These are phyloP conservation scores for Zaprionus taronus DNA, from an alignment of 1,140 invertebrate species.

Conservation along the genomic window DNA sequence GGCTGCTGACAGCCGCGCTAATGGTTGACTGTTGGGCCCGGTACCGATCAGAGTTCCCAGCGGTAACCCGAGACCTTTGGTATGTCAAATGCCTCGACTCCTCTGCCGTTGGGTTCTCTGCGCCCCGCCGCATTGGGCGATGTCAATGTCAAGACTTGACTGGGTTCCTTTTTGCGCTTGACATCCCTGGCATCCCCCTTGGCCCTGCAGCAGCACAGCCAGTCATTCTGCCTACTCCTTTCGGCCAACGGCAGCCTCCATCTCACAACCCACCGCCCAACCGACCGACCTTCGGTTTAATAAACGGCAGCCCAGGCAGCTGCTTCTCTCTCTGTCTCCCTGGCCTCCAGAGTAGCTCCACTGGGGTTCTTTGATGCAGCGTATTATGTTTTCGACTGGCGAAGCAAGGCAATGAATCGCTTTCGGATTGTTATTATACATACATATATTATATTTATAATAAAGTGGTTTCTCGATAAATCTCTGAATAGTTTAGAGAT, in stretches of 20 bases:
- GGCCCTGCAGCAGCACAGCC: not conserved
- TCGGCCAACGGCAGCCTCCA: constrained; percentile 15
- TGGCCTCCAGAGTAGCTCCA: not conserved
- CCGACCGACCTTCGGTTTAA: constrained; percentile 13
- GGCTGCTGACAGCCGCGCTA: constrained; percentile 61
- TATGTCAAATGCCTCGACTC: constrained; percentile 54
- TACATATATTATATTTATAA: not conserved
- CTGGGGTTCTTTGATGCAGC: not conserved
- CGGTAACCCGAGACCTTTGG: constrained; percentile 70
- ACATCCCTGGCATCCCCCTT: constrained; percentile 37
- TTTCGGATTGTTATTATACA: not conserved
- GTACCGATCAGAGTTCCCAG: constrained; percentile 65
- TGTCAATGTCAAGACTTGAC: constrained; percentile 69
- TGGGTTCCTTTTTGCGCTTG: constrained; percentile 65
- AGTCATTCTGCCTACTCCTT: constrained; percentile 21
- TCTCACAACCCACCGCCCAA: not conserved
- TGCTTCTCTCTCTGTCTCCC: not conserved
- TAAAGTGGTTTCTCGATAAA: not conserved
- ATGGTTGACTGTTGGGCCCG: constrained; percentile 33
- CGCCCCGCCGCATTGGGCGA: constrained; percentile 43
- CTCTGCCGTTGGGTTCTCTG: constrained; percentile 1
- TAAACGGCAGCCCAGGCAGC: not conserved
- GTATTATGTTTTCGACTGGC: constrained; percentile 1
- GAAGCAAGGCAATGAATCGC: not conserved
- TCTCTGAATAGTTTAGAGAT: no score